Conservation (phyloP, 2,888 invertebrate species). For the Ophion ventricosus region DNA sequence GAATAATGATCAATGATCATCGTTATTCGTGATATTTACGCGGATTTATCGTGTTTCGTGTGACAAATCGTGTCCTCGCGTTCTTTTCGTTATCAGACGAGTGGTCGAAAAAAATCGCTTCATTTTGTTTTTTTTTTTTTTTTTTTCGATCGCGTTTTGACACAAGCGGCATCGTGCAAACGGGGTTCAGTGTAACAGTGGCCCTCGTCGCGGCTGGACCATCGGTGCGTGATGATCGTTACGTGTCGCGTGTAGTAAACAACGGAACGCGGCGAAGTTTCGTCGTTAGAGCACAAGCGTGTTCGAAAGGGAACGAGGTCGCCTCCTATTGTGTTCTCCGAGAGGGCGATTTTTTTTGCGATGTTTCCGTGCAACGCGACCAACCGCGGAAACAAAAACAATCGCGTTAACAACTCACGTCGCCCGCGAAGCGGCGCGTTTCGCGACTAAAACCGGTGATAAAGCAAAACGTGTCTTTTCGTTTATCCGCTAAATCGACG, state of each 20-base stretch:
- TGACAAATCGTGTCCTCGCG: not conserved
- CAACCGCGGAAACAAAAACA: conserved; percentile 35
- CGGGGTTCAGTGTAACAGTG: conserved; percentile 22
- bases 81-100: not conserved
- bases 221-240: conserved; percentile 15
- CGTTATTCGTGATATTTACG: not conserved
- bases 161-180: not conserved
- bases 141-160: not conserved
- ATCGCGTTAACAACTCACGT: conserved; percentile 23
- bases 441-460: conserved; percentile 2
- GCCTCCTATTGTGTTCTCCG: conserved; percentile 23
- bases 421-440: conserved; percentile 7
- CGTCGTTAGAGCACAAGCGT: conserved; percentile 29
- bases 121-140: conserved; percentile 9
- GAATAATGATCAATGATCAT: not conserved
- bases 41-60: not conserved
- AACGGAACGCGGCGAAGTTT: conserved; percentile 34
- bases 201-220: conserved; percentile 14
- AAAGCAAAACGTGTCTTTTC: not conserved
- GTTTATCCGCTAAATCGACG: not conserved
- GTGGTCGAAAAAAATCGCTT: not conserved
- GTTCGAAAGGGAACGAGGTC: conserved; percentile 56
- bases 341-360: conserved; percentile 31
- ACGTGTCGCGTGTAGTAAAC: conserved; percentile 41
- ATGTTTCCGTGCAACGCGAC: conserved; percentile 45